Evolutionary conservation across 2,797 vertebrate species (phyloP), one percentile per base, ranked within the genome.

Genomic region (Gastrophryne carolinensis): DNA sequence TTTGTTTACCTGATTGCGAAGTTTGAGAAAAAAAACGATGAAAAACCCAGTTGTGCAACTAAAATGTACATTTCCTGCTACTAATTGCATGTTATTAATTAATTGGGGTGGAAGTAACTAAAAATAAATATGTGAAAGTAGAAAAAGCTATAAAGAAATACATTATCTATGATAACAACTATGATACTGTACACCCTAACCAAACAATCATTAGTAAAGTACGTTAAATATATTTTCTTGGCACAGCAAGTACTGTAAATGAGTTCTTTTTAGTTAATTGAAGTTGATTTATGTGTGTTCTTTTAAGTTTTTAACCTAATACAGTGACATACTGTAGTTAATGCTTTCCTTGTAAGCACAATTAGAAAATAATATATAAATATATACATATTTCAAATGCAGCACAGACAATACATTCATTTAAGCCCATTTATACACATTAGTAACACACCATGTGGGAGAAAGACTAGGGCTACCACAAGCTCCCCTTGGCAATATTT

Each of bases 311-410:
- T 88, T 84, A 86, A 58, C 83, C 85, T 85, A 82, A 81, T 78
- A 84, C 91, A 92, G 92, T 87, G 86, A 90, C 91, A 90, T 89
- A 91, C 91, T n/a, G n/a, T n/a, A n/a, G n/a, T 92, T 91, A 94
- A 93, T 94, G 92, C 89, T 96, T 94, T 95, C 94, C 97, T 98
- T 93, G 94, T 96, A 97, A 96, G 95, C 93, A 95, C 93, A 99
- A 99, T 99, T 99, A 98, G 97, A 97, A 97, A 93, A 98, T 96
- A 96, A 99, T 98, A 96, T 95, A 98, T 98, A 98, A 99, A 98
- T 98, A 99, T 98, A 99, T 98, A 98, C 96, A 98, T 95, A 98
- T 90, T 93, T 93, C 94, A 98, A 98, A 98, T 96, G 95, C 90
- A 96, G 94, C 96, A 95, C 93, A 97, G 96, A 96, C 95, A 94